Evolutionary conservation across 1,140 invertebrate genomes (phyloP).

Genomic region (Dolichoris vasculosae): DNA sequence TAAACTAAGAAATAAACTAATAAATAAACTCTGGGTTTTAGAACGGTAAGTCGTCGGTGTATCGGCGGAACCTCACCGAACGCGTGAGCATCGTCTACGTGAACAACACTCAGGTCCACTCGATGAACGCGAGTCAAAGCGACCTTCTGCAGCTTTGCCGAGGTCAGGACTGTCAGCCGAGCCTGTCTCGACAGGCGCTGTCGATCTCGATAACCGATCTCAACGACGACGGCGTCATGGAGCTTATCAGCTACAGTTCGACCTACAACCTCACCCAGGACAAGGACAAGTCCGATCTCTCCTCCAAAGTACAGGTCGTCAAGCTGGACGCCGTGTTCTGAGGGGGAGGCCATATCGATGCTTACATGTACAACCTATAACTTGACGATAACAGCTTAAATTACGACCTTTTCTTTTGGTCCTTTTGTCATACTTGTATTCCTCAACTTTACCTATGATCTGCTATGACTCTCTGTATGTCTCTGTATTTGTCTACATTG

Average conservation of each 20-base stretch:
- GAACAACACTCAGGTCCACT: slow-evolving; percentile 81
- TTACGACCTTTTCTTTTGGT: neutral
- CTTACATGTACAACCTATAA: neutral
- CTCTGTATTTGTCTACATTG: neutral
- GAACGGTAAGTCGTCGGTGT: slow-evolving; percentile 51
- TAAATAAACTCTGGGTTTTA: neutral
- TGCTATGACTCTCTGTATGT: neutral
- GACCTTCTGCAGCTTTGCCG: slow-evolving; percentile 83
- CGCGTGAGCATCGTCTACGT: slow-evolving; percentile 84
- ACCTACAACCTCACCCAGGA: slow-evolving; percentile 62
- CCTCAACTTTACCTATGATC: neutral
- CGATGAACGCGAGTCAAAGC: slow-evolving; percentile 83
- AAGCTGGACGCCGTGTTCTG: slow-evolving; percentile 61
- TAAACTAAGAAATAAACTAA: too few species aligned
- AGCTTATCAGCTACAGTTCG: slow-evolving; percentile 81
- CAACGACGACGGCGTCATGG: slow-evolving; percentile 82
- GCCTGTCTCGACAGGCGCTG: slow-evolving; percentile 80
- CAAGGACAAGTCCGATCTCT: slow-evolving; percentile 53
- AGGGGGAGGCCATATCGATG: neutral
- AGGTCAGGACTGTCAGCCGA: slow-evolving; percentile 81
- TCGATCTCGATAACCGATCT: slow-evolving; percentile 83
- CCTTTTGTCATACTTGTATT: neutral
- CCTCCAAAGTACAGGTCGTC: slow-evolving; percentile 69
- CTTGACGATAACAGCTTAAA: neutral
- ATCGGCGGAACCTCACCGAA: slow-evolving; percentile 78